A percentile compares a stretch with the other conserved stretches of the same genome.
These are phyloP conservation scores for Psammodynastes pulverulentus DNA, from an alignment of 2,113 vertebrate species.

Conservation along the genomic window DNA sequence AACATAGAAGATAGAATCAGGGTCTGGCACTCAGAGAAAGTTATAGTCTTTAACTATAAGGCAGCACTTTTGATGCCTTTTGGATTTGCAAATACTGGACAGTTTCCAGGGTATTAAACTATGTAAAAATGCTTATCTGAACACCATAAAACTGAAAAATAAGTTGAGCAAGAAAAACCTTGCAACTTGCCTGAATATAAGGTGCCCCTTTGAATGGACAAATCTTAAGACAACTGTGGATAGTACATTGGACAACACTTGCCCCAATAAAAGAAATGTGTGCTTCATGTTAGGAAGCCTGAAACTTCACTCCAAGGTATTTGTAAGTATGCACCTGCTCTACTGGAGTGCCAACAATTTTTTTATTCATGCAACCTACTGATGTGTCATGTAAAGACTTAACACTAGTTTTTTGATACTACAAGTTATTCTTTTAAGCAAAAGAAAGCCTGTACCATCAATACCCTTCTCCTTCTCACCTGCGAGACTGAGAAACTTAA, in stretches of 20 bases:
- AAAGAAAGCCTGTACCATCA: neutral
- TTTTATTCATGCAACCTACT: no score
- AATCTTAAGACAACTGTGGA: neutral
- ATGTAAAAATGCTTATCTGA: neutral
- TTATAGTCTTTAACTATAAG: neutral
- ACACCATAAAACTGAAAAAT: neutral
- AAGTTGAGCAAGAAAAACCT: neutral
- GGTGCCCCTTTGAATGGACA: neutral
- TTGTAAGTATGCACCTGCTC: no score
- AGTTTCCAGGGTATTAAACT: neutral
- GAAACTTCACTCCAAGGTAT: no score
- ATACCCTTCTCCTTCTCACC: neutral
- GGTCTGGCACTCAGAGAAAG: neutral
- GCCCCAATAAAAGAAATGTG: neutral
- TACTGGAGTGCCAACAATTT: no score
- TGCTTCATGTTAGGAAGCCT: neutral
- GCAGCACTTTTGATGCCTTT: no score
- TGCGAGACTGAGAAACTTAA: neutral
- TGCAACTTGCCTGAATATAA: neutral
- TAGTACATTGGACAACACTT: no score
- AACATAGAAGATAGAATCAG: neutral
- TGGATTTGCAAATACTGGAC: no score
- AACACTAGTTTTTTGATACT: no score
- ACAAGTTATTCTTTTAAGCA: neutral
- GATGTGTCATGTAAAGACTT: no score